Evolutionary conservation across 1,140 invertebrate species (phyloP), one percentile per base, ranked within the genome.

Genomic region (Drosophila saltans): DNA sequence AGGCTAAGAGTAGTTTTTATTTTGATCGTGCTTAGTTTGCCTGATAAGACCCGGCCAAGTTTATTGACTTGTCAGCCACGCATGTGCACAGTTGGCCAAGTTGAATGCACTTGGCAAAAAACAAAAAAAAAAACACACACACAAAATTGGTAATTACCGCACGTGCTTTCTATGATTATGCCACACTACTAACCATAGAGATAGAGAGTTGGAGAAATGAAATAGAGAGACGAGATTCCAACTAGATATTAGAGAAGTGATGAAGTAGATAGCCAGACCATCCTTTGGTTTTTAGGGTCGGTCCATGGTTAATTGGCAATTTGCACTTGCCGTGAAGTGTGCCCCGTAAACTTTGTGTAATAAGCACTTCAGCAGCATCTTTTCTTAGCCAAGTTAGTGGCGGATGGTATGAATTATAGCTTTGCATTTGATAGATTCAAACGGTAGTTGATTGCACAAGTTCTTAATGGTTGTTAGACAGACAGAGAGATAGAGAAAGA

Each of bases 131-230:
- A 36, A 36, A 36, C 1, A 36, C 3, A 36, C 3, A 36, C 1
- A 36, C 43, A 76, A 83, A 90, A 89, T 88, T 78, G 78, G 80
- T 75, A 89, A 89, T 89, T 79, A 78, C 85, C 75, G 78, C 84
- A 89, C 84, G 84, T 89, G 84, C 85, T 89, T 81, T 84, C 84
- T 89, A 89, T 78, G 84, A 84, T 84, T 89, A 89, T 61, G 78
- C 67, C 84, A 78, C 24, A 57, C 36, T 26, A 48, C 6, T 8
- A 24, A 48, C 45, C 2, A 26, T 48, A 43, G 56, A 8, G 67
- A 52, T 9, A 26, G 33, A 16, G 16, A 16, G 16, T 16, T 16
- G 16, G 16, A 16, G 16, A 21, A 30, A 30, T 30, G 10, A 33
- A 30, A 56, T 26, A 56, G 24, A 30, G 52, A 36, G 3, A 36